phyloP scores from a whole-genome alignment of 2,888 invertebrate species.

The Podotricha telesiphe region DNA sequence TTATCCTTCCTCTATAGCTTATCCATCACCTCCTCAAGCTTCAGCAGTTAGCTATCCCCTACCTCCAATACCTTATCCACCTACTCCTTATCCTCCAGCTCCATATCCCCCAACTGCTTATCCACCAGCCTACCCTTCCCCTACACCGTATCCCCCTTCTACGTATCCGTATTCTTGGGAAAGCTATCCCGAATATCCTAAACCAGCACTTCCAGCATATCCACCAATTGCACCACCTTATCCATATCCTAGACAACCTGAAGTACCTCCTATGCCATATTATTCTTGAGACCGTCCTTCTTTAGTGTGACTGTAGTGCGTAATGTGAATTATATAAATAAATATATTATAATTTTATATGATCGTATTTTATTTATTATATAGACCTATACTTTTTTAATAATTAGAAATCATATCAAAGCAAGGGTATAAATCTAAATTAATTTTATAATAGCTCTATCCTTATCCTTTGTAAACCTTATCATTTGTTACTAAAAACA shows the following conservation, averaged over 20 bases:
- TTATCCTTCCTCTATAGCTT: neutral
- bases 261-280: conserved; percentile 40
- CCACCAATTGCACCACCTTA: conserved; percentile 29
- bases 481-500: no score
- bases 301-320: neutral
- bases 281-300: conserved; percentile 27
- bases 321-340: neutral
- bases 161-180: conserved; percentile 20
- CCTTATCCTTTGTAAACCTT: no score
- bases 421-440: no score
- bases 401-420: no score
- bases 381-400: no score
- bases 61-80: conserved; percentile 24
- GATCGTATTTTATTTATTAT: neutral
- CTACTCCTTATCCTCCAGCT: conserved; percentile 33
- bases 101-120: conserved; percentile 22
- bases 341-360: conserved; percentile 1
- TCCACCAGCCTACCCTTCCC: conserved; percentile 21
- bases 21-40: neutral
- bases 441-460: no score
- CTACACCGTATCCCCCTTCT: conserved; percentile 12
- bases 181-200: conserved; percentile 18
- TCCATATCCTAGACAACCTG: conserved; percentile 30
- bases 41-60: neutral
- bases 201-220: conserved; percentile 22